Percentiles rank a stretch among this genome's conserved stretches.
Evolutionary conservation across 2,797 vertebrate genomes (phyloP).

Genomic region (Psittacula derbiana): DNA sequence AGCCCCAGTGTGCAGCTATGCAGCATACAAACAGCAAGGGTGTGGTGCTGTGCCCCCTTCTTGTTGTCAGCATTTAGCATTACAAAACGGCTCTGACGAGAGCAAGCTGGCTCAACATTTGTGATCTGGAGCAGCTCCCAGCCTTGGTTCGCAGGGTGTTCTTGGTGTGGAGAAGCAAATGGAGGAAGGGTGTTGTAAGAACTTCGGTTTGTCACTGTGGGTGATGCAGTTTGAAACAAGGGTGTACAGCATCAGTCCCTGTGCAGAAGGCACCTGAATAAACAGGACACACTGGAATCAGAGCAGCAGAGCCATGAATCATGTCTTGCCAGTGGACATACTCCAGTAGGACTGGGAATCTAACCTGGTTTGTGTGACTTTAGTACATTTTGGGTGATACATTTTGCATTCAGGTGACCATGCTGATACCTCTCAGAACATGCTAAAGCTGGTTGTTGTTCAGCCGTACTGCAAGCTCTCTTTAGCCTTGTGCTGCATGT

Average conservation of each 20-base stretch:
- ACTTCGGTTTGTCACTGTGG: background rate
- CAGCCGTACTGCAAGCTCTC: background rate
- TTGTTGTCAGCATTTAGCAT: background rate
- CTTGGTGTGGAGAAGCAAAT: background rate
- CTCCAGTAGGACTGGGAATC: background rate
- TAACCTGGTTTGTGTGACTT: background rate
- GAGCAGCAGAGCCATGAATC: background rate
- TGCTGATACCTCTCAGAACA: background rate
- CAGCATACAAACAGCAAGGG: background rate
- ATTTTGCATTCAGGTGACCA: background rate
- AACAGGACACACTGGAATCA: background rate
- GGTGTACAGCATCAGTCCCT: background rate
- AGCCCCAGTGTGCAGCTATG: background rate
- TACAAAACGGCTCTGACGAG: background rate
- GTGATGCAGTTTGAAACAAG: background rate
- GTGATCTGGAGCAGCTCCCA: background rate
- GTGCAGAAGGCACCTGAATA: background rate
- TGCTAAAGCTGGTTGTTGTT: background rate
- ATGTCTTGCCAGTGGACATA: background rate
- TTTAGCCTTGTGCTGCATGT: background rate
- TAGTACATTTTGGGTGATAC: background rate
- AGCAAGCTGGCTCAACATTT: background rate
- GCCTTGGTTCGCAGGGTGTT: background rate
- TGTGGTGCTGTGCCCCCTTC: background rate
- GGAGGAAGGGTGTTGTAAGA: background rate